Evolutionary conservation across 2,113 vertebrate genomes (phyloP).

Genomic region (Zapornia atra): DNA sequence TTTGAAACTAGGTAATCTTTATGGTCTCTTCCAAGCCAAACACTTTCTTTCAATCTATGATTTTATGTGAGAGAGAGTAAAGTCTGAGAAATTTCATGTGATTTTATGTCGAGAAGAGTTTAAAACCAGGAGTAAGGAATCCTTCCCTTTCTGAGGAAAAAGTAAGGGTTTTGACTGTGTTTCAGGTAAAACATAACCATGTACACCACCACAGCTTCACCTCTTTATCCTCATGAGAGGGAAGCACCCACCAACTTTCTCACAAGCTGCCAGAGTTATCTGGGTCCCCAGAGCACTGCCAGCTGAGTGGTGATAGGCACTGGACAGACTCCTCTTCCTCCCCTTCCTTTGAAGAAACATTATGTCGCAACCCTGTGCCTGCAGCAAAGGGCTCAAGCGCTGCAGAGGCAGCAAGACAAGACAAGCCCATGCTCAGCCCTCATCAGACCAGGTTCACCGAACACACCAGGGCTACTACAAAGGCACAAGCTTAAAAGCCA

Average conservation of each 20-base stretch:
- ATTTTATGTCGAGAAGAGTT: background rate
- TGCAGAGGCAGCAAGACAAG: background rate
- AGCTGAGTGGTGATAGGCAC: background rate
- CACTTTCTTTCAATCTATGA: too few relatives aligned
- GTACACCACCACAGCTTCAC: background rate
- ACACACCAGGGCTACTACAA: rapidly evolving
- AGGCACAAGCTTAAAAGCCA: background rate
- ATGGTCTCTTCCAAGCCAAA: too few relatives aligned
- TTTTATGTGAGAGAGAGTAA: background rate
- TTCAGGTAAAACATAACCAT: background rate
- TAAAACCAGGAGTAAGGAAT: background rate
- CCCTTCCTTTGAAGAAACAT: background rate
- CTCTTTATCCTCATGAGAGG: background rate
- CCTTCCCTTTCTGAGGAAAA: background rate
- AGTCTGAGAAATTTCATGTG: background rate
- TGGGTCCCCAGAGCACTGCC: background rate
- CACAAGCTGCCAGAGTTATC: background rate
- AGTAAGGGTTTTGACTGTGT: background rate
- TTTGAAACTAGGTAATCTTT: too few relatives aligned
- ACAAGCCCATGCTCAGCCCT: rapidly evolving
- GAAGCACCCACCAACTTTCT: background rate
- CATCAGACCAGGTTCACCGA: background rate
- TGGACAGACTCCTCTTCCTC: background rate
- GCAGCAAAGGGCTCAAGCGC: background rate
- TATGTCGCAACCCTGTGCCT: background rate